Evolutionary conservation across 92 coral and sea anemone genomes (phyloP), one percentile per base, ranked within the genome.

Genomic region (Siderastrea siderea): DNA sequence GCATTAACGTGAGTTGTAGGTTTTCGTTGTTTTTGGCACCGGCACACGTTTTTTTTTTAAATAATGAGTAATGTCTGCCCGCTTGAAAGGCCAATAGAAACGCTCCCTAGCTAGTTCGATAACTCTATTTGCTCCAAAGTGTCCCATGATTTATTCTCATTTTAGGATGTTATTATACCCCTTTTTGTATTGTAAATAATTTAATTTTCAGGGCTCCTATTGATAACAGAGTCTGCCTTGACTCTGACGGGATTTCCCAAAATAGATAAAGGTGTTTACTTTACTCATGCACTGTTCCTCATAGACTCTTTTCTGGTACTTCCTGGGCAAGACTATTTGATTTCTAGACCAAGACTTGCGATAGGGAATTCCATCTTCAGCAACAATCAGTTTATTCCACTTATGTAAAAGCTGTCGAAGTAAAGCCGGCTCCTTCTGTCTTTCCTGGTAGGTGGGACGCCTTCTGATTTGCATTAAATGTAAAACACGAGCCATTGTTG

Each of bases 1-100:
- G 68, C 88, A 26, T 59, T 82, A 64, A 57, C 54, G 47, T 71
- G 74, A 69, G 67, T 54, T 43, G 76, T 59, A 8, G 92, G 89
- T 52, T 69, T 75, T 68, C 82, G 66, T 74, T 89, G 92, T 62
- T 63, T 89, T 67, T 83, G 62, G 63, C 92, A 89, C 13, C 38
- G 82, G 81, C 87, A 88, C 48, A 69, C 87, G 38, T 26, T 26
- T 26, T 26, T 65, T 55, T 15, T 67, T 84, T 46, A 83, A 74
- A 52, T 81, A 89, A 66, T 89, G 88, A 47, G 80, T 84, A 15
- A 89, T 89, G 12, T 89, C 79, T 61, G 67, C 59, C 73, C 58
- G 54, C 91, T 81, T 87, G 55, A 55, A 76, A 8, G 87, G 91
- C 82, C 91, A 87, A 51, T 71, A 87, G 62, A 88, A 88, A 68